Conservation (phyloP, 2,797 vertebrate genomes). For the Poecilia wingei region DNA sequence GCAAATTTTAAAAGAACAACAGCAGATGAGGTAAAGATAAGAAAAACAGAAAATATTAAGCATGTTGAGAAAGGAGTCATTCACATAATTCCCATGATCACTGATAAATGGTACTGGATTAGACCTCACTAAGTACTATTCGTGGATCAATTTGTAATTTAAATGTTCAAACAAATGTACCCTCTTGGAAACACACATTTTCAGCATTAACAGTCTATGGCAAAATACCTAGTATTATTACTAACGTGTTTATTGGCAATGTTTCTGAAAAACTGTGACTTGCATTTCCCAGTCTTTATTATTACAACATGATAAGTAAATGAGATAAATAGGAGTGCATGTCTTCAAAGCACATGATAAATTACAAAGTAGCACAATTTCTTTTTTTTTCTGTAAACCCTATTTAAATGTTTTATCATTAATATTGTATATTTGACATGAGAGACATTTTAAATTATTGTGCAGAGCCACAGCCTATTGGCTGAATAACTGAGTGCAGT, state of each 20-base stretch:
- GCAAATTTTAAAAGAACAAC: slow-evolving; percentile 23
- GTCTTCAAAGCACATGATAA: background rate
- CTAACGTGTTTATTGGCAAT: slow-evolving; percentile 10
- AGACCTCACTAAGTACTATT: slow-evolving; percentile 48
- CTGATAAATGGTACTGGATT: slow-evolving; percentile 42
- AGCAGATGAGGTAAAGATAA: slow-evolving; percentile 27
- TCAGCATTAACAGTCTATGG: slow-evolving; percentile 4
- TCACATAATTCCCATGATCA: slow-evolving; percentile 54
- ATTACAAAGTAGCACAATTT: background rate
- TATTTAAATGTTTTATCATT: background rate
- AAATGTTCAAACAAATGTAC: slow-evolving; percentile 41
- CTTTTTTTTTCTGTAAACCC: background rate
- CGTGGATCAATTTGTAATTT: slow-evolving; percentile 64
- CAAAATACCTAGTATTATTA: slow-evolving; percentile 2
- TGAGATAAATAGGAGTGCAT: background rate
- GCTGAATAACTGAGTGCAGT: slow-evolving; percentile 10
- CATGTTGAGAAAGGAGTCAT: slow-evolving; percentile 40
- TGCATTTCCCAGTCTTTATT: slow-evolving; percentile 1
- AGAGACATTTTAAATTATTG: slow-evolving; percentile 15
- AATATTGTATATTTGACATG: slow-evolving; percentile 11
- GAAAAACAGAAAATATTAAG: slow-evolving; percentile 38
- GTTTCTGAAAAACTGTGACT: slow-evolving; percentile 8
- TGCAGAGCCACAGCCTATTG: background rate
- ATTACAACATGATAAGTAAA: background rate
- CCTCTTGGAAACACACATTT: slow-evolving; percentile 14